A percentile compares a stretch with the other conserved stretches of the same genome.
Conservation (phyloP, 2,888 invertebrate species). For the Andrena fulva region DNA sequence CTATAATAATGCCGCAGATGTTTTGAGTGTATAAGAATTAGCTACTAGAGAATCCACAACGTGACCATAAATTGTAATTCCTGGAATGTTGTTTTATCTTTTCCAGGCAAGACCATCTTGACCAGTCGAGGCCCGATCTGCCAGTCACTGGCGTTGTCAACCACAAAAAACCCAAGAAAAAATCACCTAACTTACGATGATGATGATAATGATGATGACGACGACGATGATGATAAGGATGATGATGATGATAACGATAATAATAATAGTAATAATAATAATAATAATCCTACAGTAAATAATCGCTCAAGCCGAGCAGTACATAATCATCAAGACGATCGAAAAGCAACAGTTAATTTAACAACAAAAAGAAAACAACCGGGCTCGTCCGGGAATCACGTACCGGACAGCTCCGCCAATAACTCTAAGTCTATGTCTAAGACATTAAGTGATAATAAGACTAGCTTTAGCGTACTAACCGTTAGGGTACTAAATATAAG, state of each 20-base stretch:
- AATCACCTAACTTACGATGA: conserved; percentile 83
- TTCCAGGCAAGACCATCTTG: conserved; percentile 83
- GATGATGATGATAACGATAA: conserved; percentile 80
- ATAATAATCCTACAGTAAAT: conserved; percentile 75
- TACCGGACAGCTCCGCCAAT: conserved; percentile 84
- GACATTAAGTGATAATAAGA: conserved; percentile 85
- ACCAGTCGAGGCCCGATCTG: conserved; percentile 83
- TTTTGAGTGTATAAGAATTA: no score
- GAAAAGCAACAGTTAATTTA: conserved; percentile 74
- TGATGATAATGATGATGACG: conserved; percentile 82
- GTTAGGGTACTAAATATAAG: conserved; percentile 84
- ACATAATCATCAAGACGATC: conserved; percentile 85
- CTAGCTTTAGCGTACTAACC: conserved; percentile 84
- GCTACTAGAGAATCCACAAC: no score
- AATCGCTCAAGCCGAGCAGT: conserved; percentile 83
- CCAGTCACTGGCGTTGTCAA: conserved; percentile 83
- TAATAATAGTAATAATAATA: conserved; percentile 83
- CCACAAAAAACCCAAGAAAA: conserved; percentile 83
- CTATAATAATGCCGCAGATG: no score
- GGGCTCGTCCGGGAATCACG: conserved; percentile 79
- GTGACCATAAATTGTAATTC: no score
- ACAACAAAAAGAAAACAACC: conserved; percentile 71
- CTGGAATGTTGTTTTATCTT: conserved; percentile 10
- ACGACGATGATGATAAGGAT: conserved; percentile 79
- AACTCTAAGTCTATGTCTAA: conserved; percentile 85